These are phyloP conservation scores for Andrena hattorfiana DNA, from an alignment of 2,888 invertebrate species.

Conservation along the genomic window DNA sequence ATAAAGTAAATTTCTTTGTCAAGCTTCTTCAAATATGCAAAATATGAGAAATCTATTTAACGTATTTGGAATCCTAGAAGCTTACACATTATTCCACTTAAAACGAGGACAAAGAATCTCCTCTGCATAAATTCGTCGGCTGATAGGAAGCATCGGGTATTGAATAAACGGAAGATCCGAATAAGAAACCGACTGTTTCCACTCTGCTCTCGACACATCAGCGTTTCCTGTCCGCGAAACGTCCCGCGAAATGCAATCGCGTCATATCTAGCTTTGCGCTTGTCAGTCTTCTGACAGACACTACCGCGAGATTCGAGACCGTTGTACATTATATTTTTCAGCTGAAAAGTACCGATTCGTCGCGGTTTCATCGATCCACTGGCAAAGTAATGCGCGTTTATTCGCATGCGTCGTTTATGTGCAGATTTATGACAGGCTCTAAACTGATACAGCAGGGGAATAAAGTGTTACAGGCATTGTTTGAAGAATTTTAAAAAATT, in stretches of 20 bases:
- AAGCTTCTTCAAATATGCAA: too few relatives aligned
- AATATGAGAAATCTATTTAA: too few relatives aligned
- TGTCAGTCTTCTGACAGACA: constrained; percentile 62
- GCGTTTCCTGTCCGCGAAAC: constrained; percentile 30
- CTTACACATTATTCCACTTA: too few relatives aligned
- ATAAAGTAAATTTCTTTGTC: too few relatives aligned
- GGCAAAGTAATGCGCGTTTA: constrained; percentile 33
- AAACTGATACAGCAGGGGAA: too few relatives aligned
- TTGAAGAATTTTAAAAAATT: too few relatives aligned
- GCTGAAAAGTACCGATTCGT: constrained; percentile 23
- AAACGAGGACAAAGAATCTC: too few relatives aligned
- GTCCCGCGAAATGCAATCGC: constrained; percentile 68
- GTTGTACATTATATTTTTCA: constrained; percentile 63
- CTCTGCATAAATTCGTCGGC: too few relatives aligned
- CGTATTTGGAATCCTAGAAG: too few relatives aligned
- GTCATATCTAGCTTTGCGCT: constrained; percentile 54
- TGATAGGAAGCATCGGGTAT: not conserved
- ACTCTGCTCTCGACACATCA: constrained; percentile 6
- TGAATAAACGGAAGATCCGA: not conserved
- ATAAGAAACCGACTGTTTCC: constrained; percentile 28
- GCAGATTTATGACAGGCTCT: too few relatives aligned
- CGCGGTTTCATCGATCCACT: constrained; percentile 37
- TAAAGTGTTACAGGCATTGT: too few relatives aligned
- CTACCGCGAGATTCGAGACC: constrained; percentile 50
- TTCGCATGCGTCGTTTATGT: not conserved